Conservation (phyloP, 2,888 invertebrate genomes). For the Bursaphelenchus okinawaensis region DNA sequence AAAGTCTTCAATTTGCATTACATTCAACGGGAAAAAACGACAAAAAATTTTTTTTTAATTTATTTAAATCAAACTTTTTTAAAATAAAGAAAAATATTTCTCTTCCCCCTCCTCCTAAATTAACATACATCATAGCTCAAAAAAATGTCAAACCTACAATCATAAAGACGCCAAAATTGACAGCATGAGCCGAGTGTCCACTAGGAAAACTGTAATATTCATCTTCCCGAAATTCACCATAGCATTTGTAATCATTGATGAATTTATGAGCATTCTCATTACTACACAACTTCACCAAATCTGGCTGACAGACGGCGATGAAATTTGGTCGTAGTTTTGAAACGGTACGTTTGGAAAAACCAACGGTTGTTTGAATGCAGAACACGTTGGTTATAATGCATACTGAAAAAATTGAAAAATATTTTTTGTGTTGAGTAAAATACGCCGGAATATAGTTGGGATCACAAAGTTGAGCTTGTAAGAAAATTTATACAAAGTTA, state of each 20-base stretch:
- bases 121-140: no score
- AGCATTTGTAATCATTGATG: conserved; percentile 35
- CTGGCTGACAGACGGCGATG: conserved; percentile 41
- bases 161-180: conserved; percentile 38
- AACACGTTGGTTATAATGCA: conserved; percentile 30
- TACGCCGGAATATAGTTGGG: no score
- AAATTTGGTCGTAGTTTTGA: conserved; percentile 45
- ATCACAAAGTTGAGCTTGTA: no score
- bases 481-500: no score
- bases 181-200: conserved; percentile 37
- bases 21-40: no score
- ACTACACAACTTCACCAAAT: conserved; percentile 37
- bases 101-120: no score
- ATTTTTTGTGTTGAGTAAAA: no score
- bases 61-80: conserved; percentile 8
- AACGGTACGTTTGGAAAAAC: conserved; percentile 41
- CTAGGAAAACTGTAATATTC: conserved; percentile 43
- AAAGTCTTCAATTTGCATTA: no score
- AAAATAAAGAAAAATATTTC: background rate
- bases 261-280: conserved; percentile 31
- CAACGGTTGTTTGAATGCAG: conserved; percentile 30
- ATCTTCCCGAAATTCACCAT: conserved; percentile 31
- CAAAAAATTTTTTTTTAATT: no score
- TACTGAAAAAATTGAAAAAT: no score
- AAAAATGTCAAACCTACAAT: conserved; percentile 32